phyloP scores from a whole-genome alignment of 2,888 invertebrate genomes.

The Hydrotaea diabolus region DNA sequence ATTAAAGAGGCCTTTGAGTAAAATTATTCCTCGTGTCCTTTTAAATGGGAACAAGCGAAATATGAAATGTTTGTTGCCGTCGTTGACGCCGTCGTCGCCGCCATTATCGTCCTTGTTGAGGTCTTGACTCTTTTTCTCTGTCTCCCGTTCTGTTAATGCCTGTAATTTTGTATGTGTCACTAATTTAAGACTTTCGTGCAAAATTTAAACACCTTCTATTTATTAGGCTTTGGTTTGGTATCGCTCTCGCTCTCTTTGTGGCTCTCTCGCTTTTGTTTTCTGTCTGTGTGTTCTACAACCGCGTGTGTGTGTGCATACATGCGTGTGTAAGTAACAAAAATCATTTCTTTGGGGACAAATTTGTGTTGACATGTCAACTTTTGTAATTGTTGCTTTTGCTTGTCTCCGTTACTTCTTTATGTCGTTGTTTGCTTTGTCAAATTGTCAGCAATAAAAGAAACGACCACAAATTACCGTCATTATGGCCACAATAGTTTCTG shows the following conservation, averaged over 20 bases:
- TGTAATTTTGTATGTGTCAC: not conserved
- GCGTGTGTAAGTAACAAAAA: not conserved
- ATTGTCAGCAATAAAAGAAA: slow-evolving; percentile 31
- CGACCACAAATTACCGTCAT: slow-evolving; percentile 28
- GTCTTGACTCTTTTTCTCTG: not conserved
- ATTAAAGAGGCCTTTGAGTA: slow-evolving; percentile 22
- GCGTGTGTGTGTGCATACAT: not conserved
- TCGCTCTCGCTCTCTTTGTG: not conserved
- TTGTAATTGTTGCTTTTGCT: slow-evolving; percentile 18
- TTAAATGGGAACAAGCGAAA: not conserved
- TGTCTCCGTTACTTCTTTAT: slow-evolving; percentile 2
- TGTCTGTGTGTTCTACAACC: not conserved
- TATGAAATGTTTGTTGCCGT: not conserved
- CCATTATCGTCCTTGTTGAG: slow-evolving; percentile 9
- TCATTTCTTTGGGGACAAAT: slow-evolving; percentile 1
- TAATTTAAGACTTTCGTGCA: not conserved
- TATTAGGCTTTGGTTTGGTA: not conserved
- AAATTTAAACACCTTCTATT: slow-evolving; percentile 18
- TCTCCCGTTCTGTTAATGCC: not conserved
- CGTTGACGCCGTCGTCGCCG: too few species aligned
- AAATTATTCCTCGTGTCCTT: not conserved
- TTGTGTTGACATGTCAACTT: slow-evolving; percentile 34
- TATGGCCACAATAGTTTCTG: slow-evolving; percentile 17
- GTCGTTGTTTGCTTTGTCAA: slow-evolving; percentile 24
- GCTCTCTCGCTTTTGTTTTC: not conserved